A percentile compares a stretch with the other conserved stretches of the same genome.
These are phyloP conservation scores for Agrochola macilenta DNA, from an alignment of 2,888 invertebrate species.

Conservation along the genomic window DNA sequence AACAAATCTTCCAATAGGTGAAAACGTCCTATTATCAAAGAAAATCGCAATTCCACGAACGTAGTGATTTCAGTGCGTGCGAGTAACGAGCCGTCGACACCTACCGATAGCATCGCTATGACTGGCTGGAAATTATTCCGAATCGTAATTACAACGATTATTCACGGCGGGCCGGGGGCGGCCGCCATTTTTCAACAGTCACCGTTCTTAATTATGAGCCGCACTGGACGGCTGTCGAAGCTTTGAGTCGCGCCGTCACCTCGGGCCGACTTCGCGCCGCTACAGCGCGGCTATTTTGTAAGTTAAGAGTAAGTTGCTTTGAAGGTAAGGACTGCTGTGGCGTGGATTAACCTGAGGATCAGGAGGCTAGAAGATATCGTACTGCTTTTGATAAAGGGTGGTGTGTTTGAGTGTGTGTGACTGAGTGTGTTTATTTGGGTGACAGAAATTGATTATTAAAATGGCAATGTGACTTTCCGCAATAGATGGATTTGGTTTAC, in stretches of 20 bases:
- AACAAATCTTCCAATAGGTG: conserved; percentile 53
- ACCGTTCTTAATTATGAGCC: conserved; percentile 91
- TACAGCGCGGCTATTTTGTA: conserved; percentile 75
- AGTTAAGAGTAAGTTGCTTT: conserved; percentile 51
- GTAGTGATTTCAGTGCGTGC: conserved; percentile 82
- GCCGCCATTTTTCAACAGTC: conserved; percentile 91
- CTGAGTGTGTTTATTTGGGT: background rate
- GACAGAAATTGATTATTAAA: background rate
- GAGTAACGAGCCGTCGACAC: conserved; percentile 90
- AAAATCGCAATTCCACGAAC: conserved; percentile 83
- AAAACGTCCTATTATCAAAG: conserved; percentile 68
- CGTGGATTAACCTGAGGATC: background rate
- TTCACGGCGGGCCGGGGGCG: conserved; percentile 91
- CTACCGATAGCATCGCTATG: conserved; percentile 91
- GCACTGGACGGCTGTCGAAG: conserved; percentile 90
- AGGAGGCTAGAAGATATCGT: background rate
- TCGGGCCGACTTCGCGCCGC: conserved; percentile 84
- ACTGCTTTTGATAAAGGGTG: background rate
- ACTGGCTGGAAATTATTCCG: conserved; percentile 91
- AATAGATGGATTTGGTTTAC: background rate
- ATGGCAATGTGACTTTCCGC: background rate
- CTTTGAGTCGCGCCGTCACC: conserved; percentile 90
- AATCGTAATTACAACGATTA: conserved; percentile 91
- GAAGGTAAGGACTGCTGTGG: conserved; percentile 17
- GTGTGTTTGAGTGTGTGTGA: too few species aligned